Conservation (phyloP, 1,140 invertebrate genomes). For the Drosophila azteca region DNA sequence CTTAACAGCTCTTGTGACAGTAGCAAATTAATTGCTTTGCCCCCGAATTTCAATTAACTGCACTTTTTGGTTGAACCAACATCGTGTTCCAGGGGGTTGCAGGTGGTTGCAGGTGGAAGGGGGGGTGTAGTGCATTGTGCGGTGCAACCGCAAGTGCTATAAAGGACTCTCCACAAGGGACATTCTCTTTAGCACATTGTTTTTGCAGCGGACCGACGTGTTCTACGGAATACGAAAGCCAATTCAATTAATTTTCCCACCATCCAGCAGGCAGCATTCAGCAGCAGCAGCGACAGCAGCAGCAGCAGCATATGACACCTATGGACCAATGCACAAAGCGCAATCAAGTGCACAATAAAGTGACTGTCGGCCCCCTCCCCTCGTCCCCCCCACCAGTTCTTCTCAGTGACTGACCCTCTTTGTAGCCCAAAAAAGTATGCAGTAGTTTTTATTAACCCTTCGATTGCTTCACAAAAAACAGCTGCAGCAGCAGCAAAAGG, state of each 20-base stretch:
- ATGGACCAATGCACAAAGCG: conserved; percentile 71
- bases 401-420: conserved; percentile 14
- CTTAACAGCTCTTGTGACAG: conserved; percentile 78
- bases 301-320: conserved; percentile 74
- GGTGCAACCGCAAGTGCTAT: conserved; percentile 68
- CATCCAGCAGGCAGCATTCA: conserved; percentile 17
- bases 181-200: conserved; percentile 9
- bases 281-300: conserved; percentile 35
- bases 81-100: too few relatives aligned
- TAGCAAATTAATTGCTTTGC: conserved; percentile 79
- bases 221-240: conserved; percentile 56
- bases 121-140: conserved; percentile 32
- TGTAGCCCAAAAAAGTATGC: conserved; percentile 25
- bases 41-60: conserved; percentile 75
- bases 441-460: conserved; percentile 42
- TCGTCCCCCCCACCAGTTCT: not conserved
- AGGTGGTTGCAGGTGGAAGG: too few relatives aligned
- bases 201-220: conserved; percentile 35
- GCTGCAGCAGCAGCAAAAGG: too few relatives aligned
- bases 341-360: conserved; percentile 58
- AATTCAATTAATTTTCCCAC: conserved; percentile 77
- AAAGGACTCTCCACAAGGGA: conserved; percentile 26
- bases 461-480: conserved; percentile 22
- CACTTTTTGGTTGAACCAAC: conserved; percentile 43
- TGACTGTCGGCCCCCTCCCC: conserved; percentile 6